These are phyloP conservation scores for Atrichornis clamosus DNA, from an alignment of 2,113 vertebrate species.

Conservation along the genomic window DNA sequence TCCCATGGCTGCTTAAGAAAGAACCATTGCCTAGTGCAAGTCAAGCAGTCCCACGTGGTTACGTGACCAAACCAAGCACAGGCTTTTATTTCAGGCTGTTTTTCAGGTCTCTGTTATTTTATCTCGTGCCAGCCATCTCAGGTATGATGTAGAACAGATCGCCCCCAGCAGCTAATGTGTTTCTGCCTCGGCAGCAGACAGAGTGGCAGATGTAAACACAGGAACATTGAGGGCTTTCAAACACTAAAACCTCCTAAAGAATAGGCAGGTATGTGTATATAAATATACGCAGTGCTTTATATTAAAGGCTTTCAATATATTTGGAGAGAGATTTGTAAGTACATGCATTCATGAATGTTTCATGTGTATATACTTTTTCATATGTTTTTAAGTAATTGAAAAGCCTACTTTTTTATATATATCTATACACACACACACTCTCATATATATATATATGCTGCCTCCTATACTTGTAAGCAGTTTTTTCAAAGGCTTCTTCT, in stretches of 20 bases:
- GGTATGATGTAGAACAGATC: not conserved
- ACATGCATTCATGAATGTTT: not conserved
- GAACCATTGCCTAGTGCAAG: not conserved
- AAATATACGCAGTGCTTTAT: not conserved
- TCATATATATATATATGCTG: not conserved
- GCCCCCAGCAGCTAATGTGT: not conserved
- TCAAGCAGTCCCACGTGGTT: not conserved
- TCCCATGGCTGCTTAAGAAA: not conserved
- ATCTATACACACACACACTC: accelerated
- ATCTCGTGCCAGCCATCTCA: not conserved
- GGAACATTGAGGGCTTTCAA: not conserved
- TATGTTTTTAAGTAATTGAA: not conserved
- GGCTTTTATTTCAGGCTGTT: not conserved
- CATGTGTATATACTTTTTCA: not conserved
- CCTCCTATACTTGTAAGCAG: not conserved
- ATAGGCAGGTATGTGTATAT: not conserved
- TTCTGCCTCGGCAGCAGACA: not conserved
- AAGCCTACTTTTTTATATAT: not conserved
- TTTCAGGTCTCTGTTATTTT: not conserved
- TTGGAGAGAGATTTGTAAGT: not conserved
- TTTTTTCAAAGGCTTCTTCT: not conserved
- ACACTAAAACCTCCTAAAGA: not conserved
- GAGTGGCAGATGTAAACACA: conserved; percentile 29
- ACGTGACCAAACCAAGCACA: not conserved
- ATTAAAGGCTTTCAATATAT: not conserved